Evolutionary conservation across 2,888 invertebrate genomes (phyloP), one percentile per base, ranked within the genome.

Genomic region (Cybosia mesomella): DNA sequence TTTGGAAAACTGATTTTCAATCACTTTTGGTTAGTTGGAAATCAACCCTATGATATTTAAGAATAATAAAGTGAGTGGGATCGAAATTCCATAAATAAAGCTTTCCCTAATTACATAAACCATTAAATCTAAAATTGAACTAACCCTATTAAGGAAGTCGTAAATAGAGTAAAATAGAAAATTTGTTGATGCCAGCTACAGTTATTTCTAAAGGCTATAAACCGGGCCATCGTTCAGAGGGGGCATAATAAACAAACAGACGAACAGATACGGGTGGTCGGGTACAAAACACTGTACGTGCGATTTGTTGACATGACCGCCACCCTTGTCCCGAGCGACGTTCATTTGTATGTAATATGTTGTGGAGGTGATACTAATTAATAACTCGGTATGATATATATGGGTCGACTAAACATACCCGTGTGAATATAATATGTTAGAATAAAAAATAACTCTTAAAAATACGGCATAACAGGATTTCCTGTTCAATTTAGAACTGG

Each of bases 231-330:
- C 80, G 83, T 75, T 75, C 74, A 69, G 78, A 81, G 81, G 85
- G 84, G 81, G 85, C 81, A 87, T 84, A 80, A 87, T 91, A 93
- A 92, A 93, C 92, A 92, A 89, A 90, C 85, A 85, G 78, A 79
- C 71, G 80, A 79, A 82, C 84, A 83, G 86, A 91, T 90, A 91
- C 91, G 92, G 92, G 92, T 92, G 92, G 93, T 90, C 92, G 91
- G 79, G 68, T 73, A 84, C 84, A 84, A 86, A 87, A 89, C 88
- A 83, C 79, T 80, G 80, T 81, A 85, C 77, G 83, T 76, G 81
- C 90, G 89, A 90, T 91, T 89, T 91, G 93, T 92, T 92, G 92
- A 92, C 92, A 91, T 80, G 83, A 75, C 73, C 80, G 76, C 77
- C 79, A 78, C 79, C 82, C 84, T 77, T 74, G 70, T 71, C 75